Evolutionary conservation across 2,888 invertebrate species (phyloP).

Genomic region (Timema cristinae): DNA sequence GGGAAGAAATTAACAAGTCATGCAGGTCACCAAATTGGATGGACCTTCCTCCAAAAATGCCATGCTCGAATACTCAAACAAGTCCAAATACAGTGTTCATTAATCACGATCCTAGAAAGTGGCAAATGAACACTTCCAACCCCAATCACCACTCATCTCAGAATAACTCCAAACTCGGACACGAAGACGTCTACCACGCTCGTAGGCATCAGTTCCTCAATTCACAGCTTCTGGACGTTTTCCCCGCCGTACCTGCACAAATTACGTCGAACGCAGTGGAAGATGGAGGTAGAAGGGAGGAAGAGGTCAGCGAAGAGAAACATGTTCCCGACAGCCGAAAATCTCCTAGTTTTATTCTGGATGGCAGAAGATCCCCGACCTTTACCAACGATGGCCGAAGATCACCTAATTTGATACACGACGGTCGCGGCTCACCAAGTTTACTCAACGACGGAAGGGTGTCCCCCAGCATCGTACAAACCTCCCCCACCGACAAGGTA

Average conservation of each 20-base stretch:
- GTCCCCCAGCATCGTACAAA: neutral
- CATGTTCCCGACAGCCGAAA: neutral
- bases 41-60: no score
- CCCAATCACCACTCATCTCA: no score
- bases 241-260: conserved; percentile 7
- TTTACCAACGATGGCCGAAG: neutral
- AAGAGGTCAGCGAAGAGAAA: neutral
- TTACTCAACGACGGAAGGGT: neutral
- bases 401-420: neutral
- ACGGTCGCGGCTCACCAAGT: neutral
- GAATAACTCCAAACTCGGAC: neutral
- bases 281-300: neutral
- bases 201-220: conserved; percentile 52
- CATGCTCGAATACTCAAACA: no score
- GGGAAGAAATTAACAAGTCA: no score
- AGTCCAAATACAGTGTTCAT: no score
- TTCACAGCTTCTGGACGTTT: conserved; percentile 41
- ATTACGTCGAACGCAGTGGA: conserved; percentile 15
- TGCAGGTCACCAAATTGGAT: no score
- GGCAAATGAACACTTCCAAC: no score
- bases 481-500: neutral
- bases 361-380: neutral
- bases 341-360: neutral
- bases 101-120: no score
- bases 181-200: conserved; percentile 50